Conservation (phyloP, 1,140 invertebrate genomes). For the Linepithema humile region DNA sequence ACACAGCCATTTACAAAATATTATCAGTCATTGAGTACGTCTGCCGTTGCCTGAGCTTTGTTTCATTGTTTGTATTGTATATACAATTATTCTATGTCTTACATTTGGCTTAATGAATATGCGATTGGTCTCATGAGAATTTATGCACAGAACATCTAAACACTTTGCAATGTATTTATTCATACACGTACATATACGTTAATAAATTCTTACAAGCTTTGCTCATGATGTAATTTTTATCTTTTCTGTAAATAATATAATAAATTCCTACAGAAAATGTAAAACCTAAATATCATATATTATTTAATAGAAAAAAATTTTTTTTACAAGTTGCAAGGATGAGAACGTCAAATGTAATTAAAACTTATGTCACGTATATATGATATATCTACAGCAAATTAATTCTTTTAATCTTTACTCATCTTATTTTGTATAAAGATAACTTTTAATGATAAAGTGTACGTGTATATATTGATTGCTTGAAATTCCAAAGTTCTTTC, state of each 20-base stretch:
- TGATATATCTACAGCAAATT: slow-evolving; percentile 1
- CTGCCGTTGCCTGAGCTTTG: not conserved
- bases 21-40: not conserved
- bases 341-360: not conserved
- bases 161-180: not conserved
- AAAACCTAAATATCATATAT: not conserved
- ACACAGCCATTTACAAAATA: not conserved
- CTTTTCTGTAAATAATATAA: not conserved
- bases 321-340: not conserved
- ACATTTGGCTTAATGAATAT: not conserved
- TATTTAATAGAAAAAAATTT: not conserved
- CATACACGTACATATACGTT: no score
- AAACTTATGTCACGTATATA: not conserved
- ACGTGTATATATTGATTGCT: not conserved
- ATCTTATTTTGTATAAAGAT: slow-evolving; percentile 12
- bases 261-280: slow-evolving; percentile 2
- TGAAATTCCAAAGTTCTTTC: not conserved
- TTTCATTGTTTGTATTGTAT: not conserved
- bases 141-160: not conserved
- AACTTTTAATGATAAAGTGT: not conserved
- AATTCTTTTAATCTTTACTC: not conserved
- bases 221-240: not conserved
- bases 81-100: not conserved
- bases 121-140: not conserved
- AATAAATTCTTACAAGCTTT: no score